Evolutionary conservation across 2,797 vertebrate species (phyloP), one percentile per base, ranked within the genome.

Genomic region (Hypotaenidia okinawae): DNA sequence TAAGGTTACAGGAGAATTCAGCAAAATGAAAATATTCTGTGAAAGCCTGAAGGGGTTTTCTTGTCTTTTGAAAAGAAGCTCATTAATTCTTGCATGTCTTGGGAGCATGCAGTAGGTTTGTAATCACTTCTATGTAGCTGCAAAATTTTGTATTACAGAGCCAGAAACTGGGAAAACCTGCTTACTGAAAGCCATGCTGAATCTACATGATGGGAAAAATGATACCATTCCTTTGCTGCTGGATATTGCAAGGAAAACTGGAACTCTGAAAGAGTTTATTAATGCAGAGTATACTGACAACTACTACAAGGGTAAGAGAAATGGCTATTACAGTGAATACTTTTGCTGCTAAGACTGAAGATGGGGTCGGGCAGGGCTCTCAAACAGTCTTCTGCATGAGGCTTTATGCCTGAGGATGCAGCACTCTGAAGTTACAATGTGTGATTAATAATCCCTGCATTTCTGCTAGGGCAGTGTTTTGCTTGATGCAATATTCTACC

Each of bases 161-260:
- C 97, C 97, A 27, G 98, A 98, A 66, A 98, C 98, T 1, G 99
- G 99, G 58, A 99, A 99, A 97, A 99, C 98, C 0, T 98, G 98
- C 57, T 97, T 99, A 47, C 97, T 99, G 96, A 99, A 99, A 97
- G 99, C 99, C 41, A 98, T 99, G 97, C 97, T 99, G 95, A 99
- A 99, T 94, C 96, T 99, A 27, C 98, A 96, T 43, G 94, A 98
- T 0, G 98, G 98, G 58, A 98, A 97, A 90, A 99, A 99, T 5
- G 96, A 98, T n/a, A 98, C 98, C 4, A 98, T 99, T 77, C 98
- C 98, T 3, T 76, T 98, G 68, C 97, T 99, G 37, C 96, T 99
- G 49, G 97, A 98, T 57, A 98, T 99, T 51, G 99, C 99, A 13
- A 98, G 98, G 94, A 98, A 98, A 94, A 98, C 98, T 1, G 98